Conservation (phyloP, 2,888 invertebrate species). For the Pachliopta kotzebuea region DNA sequence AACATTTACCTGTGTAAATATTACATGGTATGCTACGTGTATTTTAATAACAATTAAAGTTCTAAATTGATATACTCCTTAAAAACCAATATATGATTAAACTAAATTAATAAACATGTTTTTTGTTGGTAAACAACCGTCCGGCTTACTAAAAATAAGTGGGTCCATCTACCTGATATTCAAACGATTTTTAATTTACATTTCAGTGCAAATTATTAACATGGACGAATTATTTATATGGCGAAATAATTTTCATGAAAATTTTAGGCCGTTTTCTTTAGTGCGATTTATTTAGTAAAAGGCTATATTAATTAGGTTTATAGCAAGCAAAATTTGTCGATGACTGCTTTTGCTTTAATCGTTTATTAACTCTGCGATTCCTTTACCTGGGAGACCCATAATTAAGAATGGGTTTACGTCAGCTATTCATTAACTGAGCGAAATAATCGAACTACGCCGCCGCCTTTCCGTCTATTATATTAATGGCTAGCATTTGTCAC, state of each 20-base stretch:
- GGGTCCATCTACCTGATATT: too few relatives aligned
- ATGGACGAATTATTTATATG: too few relatives aligned
- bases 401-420: slow-evolving; percentile 3
- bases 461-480: slow-evolving; percentile 19
- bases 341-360: neutral
- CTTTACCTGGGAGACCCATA: neutral
- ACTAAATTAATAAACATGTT: too few relatives aligned
- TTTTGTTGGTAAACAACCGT: too few relatives aligned
- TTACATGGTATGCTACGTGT: too few relatives aligned
- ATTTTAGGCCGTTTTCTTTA: too few relatives aligned
- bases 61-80: neutral
- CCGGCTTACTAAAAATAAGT: too few relatives aligned
- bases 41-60: neutral
- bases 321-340: neutral
- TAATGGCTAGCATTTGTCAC: slow-evolving; percentile 25
- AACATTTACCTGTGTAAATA: too few relatives aligned
- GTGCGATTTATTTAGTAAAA: too few relatives aligned
- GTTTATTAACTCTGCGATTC: neutral
- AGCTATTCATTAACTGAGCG: slow-evolving; percentile 11
- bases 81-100: neutral
- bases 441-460: slow-evolving; percentile 18
- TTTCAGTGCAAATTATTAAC: neutral
- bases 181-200: too few relatives aligned
- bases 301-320: too few relatives aligned
- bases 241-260: too few relatives aligned